These are phyloP conservation scores for Muscina levida DNA, from an alignment of 2,888 invertebrate species.

Conservation along the genomic window DNA sequence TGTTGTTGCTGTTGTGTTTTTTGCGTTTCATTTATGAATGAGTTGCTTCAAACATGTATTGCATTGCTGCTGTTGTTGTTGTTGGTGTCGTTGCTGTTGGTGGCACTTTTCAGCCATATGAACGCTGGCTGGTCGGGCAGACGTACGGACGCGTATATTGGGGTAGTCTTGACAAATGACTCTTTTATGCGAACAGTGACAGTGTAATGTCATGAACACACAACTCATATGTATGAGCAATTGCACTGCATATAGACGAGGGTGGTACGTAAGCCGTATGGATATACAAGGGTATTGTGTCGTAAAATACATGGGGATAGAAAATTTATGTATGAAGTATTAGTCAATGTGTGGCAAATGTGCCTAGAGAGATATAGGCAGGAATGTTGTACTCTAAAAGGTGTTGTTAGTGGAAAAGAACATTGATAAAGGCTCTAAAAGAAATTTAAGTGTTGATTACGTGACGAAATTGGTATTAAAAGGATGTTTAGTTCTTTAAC, in stretches of 20 bases:
- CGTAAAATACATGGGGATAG: too few species aligned
- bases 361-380: neutral
- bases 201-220: conserved; percentile 46
- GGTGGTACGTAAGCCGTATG: too few species aligned
- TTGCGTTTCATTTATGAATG: conserved; percentile 47
- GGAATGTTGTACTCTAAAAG: neutral
- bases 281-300: too few species aligned
- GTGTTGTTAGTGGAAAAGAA: too few species aligned
- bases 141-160: conserved; percentile 37
- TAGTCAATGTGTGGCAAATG: neutral
- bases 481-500: too few species aligned
- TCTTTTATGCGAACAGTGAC: conserved; percentile 26
- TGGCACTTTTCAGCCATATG: neutral
- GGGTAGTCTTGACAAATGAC: conserved; percentile 60
- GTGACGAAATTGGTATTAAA: too few species aligned
- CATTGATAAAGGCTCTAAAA: too few species aligned
- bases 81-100: neutral
- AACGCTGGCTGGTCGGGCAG: neutral
- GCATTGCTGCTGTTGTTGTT: conserved; percentile 37
- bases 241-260: neutral
- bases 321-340: too few species aligned
- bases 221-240: conserved; percentile 12
- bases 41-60: conserved; percentile 56
- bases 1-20: conserved; percentile 34
- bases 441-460: too few species aligned